These are phyloP conservation scores for Peromyscus melanophrys DNA, from an alignment of 2,797 vertebrate species.

Conservation along the genomic window DNA sequence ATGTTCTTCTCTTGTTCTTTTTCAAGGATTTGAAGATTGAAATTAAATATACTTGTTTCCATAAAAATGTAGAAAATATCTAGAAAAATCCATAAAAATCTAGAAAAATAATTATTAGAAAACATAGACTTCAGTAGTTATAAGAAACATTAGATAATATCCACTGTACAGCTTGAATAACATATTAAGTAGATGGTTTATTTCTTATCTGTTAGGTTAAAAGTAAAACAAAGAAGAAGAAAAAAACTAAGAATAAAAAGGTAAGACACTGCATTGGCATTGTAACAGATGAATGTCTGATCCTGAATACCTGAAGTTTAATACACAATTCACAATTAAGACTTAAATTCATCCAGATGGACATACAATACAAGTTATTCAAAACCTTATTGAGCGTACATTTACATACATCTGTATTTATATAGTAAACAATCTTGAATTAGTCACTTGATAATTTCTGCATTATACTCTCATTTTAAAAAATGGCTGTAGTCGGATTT, in stretches of 20 bases:
- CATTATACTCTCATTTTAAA: constrained; percentile 13
- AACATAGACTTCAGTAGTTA: constrained; percentile 25
- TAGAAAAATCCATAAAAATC: constrained; percentile 10
- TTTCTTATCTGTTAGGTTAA: constrained; percentile 77
- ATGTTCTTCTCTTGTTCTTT: neutral
- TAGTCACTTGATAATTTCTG: constrained; percentile 50
- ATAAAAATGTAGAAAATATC: constrained; percentile 39
- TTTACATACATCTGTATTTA: constrained; percentile 39
- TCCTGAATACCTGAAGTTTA: constrained; percentile 41
- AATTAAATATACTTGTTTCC: constrained; percentile 44
- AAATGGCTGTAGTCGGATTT: neutral
- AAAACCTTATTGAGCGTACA: constrained; percentile 32
- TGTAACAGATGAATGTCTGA: constrained; percentile 47
- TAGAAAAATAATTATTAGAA: constrained; percentile 45
- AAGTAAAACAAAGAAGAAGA: constrained; percentile 84
- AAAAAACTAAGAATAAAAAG: constrained; percentile 84
- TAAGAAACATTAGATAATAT: constrained; percentile 55
- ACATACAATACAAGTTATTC: neutral
- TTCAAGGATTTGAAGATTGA: constrained; percentile 39
- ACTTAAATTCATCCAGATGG: constrained; percentile 55
- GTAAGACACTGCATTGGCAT: constrained; percentile 70
- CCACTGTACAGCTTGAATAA: constrained; percentile 40
- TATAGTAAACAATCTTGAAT: constrained; percentile 16
- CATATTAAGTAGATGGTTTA: constrained; percentile 45
- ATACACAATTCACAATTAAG: constrained; percentile 50